Percentiles rank a stretch among this genome's conserved stretches.
phyloP scores from a whole-genome alignment of 2,797 vertebrate genomes.

The Sciaenops ocellatus region DNA sequence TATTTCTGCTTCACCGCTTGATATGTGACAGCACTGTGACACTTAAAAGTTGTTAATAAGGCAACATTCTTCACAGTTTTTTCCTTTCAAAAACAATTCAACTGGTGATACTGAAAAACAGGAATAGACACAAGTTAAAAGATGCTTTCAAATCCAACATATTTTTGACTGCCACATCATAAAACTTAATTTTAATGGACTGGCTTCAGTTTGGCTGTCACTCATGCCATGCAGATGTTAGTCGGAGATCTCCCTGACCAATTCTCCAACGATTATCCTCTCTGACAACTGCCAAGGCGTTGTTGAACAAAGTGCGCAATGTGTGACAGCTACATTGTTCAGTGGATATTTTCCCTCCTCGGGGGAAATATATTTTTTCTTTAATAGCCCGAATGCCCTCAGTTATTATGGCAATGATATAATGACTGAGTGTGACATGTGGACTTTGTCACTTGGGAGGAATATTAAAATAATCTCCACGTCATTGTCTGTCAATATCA shows the following conservation, averaged over 20 bases:
- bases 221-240: neutral
- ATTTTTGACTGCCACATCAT: too few relatives aligned
- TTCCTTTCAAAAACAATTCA: neutral
- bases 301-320: neutral
- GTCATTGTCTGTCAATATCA: slow-evolving; percentile 49
- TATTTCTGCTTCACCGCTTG: neutral
- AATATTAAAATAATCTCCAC: slow-evolving; percentile 64
- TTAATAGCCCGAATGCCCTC: slow-evolving; percentile 23
- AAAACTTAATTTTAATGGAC: neutral
- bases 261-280: slow-evolving; percentile 3
- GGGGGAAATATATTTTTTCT: slow-evolving; percentile 4
- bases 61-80: neutral
- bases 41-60: neutral
- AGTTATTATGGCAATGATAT: slow-evolving; percentile 51
- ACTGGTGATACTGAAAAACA: neutral
- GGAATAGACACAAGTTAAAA: neutral
- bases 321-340: slow-evolving; percentile 25
- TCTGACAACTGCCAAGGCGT: neutral
- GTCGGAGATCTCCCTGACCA: neutral
- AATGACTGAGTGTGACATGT: slow-evolving; percentile 53
- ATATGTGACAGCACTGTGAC: neutral
- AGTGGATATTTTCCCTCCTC: neutral
- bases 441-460: slow-evolving; percentile 62
- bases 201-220: neutral
- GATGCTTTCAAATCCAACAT: neutral